Percentiles rank a stretch among this genome's conserved stretches.
These are phyloP conservation scores for Ctena decussata DNA, from an alignment of 2,888 invertebrate species.

Conservation along the genomic window DNA sequence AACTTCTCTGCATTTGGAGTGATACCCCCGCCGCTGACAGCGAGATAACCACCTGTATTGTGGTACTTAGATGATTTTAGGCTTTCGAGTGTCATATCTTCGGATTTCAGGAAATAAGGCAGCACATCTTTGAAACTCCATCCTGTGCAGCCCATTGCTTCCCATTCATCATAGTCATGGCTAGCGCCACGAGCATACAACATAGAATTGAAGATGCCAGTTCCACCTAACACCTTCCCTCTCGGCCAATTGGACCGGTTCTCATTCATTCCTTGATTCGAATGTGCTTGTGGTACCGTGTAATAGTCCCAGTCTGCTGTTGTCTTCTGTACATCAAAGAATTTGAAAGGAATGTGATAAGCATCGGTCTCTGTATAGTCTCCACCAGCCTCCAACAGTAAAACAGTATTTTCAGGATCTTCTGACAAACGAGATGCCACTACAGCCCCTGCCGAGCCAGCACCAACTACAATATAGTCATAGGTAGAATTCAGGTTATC, in stretches of 20 bases:
- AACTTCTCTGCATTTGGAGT: slow-evolving; percentile 45
- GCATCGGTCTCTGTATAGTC: slow-evolving; percentile 39
- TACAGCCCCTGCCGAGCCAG: slow-evolving; percentile 48
- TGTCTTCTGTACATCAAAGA: slow-evolving; percentile 52
- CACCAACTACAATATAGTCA: slow-evolving; percentile 59
- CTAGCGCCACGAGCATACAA: slow-evolving; percentile 56
- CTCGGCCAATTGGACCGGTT: slow-evolving; percentile 53
- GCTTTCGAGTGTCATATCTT: slow-evolving; percentile 48
- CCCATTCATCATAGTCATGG: slow-evolving; percentile 55
- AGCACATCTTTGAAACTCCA: slow-evolving; percentile 60
- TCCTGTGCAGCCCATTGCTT: slow-evolving; percentile 41
- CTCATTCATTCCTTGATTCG: slow-evolving; percentile 38
- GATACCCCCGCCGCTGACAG: slow-evolving; percentile 50
- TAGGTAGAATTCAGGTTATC: slow-evolving; percentile 36
- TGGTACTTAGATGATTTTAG: slow-evolving; percentile 57
- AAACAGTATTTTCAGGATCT: slow-evolving; percentile 37
- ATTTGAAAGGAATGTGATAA: slow-evolving; percentile 49
- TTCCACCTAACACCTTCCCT: slow-evolving; percentile 61
- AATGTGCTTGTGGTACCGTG: slow-evolving; percentile 52
- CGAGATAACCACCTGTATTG: slow-evolving; percentile 51
- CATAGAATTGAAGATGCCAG: slow-evolving; percentile 57
- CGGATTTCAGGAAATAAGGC: slow-evolving; percentile 61
- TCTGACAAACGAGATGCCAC: slow-evolving; percentile 57
- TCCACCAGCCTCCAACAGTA: slow-evolving; percentile 57
- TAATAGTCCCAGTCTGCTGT: slow-evolving; percentile 57